Evolutionary conservation across 1,140 invertebrate genomes (phyloP), one percentile per base, ranked within the genome.

Genomic region (Caenorhabditis tropicalis): DNA sequence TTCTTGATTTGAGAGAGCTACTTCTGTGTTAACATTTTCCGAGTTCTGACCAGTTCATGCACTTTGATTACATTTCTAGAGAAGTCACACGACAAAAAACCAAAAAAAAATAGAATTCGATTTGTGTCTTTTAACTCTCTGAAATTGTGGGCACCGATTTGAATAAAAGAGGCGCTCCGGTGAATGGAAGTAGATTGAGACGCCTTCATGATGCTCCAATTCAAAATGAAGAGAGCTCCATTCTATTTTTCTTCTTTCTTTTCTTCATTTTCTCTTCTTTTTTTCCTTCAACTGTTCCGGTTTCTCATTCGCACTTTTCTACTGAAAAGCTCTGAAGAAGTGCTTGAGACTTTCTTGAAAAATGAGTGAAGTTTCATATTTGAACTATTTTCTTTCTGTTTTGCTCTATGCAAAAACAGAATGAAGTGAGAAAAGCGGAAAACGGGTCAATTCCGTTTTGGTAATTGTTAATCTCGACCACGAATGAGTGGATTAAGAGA

Each of bases 131-230:
- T 21, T 19, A 33, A 65, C 16, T 39, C 33, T 74, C 65, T 24
- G n/a, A 74, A 74, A 43, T 19, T 6, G 21, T 24, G 65, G 36
- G 12, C 21, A 6, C 36, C 65, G n/a, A 74, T 74, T 74, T 74
- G 65, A 43, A 43, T 74, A 31, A 74, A 43, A 2, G 9, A 74
- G 27, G 33, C 19, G 29, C 19, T 46, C 19, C 36, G 33, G 36
- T 74, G 65, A 74, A 74, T 74, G 29, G 65, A 74, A 74, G 21
- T 74, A 74, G 36, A 74, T 74, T 74, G 65, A 74, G 65, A 74
- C 65, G 65, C 29, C 12, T 74, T 74, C 58, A 65, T 65, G 58
- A 65, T 65, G 33, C 29, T 36, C 29, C 36, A 74, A 74, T 74
- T 43, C 65, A 46, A 70, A 36, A 27, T 70, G 56, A 29, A 65